Evolutionary conservation across 2,888 invertebrate genomes (phyloP).

Genomic region (Sesia bembeciformis): DNA sequence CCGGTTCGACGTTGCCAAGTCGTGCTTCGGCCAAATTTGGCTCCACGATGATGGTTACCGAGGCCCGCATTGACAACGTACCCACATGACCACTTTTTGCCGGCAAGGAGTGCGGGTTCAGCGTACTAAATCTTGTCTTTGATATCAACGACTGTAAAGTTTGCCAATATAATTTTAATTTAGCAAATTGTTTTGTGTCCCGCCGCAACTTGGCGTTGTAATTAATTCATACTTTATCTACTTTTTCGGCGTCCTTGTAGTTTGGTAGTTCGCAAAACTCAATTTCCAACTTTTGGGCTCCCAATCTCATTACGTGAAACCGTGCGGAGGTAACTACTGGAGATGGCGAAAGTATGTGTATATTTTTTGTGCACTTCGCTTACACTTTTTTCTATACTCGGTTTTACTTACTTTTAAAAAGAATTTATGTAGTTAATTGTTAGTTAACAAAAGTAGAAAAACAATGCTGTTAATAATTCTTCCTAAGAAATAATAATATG

Average conservation of each 20-base stretch:
- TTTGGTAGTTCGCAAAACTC: not conserved
- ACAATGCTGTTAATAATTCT: too few species aligned
- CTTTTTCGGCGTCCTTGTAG: not conserved
- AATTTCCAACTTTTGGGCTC: not conserved
- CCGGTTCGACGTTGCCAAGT: slow-evolving; percentile 51
- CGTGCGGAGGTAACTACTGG: not conserved
- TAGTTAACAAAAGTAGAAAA: too few species aligned
- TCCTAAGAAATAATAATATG: too few species aligned
- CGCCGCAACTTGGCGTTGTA: not conserved
- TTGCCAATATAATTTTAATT: not conserved
- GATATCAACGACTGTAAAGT: slow-evolving; percentile 5
- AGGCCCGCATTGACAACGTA: slow-evolving; percentile 22
- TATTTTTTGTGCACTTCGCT: too few species aligned
- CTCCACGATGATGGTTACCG: slow-evolving; percentile 33
- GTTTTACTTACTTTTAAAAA: too few species aligned
- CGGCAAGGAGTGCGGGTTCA: slow-evolving; percentile 16
- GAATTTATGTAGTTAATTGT: too few species aligned
- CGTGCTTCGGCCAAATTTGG: slow-evolving; percentile 60
- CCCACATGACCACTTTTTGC: slow-evolving; percentile 30
- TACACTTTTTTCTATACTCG: too few species aligned
- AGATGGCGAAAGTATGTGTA: too few species aligned
- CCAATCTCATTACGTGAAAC: not conserved
- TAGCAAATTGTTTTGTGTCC: not conserved
- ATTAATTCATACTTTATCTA: not conserved
- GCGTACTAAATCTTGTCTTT: slow-evolving; percentile 22